Evolutionary conservation across 2,113 vertebrate species (phyloP).

Genomic region (Hirundichthys speculiger): DNA sequence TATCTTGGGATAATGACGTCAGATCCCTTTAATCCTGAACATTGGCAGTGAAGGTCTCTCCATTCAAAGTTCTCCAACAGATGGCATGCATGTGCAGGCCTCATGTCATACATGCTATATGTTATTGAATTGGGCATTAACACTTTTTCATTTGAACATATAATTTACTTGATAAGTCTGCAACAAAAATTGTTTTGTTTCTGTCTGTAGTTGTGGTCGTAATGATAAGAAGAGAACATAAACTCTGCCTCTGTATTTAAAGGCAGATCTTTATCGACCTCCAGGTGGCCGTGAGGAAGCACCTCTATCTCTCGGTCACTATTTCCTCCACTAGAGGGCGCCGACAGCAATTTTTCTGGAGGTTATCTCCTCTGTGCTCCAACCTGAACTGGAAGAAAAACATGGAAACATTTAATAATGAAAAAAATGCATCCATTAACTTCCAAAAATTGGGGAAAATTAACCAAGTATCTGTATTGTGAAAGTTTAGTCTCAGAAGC

Average conservation of each 20-base stretch:
- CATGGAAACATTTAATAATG: no score
- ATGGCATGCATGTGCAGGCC: no score
- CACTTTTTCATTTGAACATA: neutral
- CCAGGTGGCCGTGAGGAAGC: conserved; percentile 17
- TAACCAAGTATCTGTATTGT: no score
- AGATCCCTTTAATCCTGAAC: conserved; percentile 73
- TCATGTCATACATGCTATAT: no score
- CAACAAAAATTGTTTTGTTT: neutral
- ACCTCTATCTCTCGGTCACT: neutral
- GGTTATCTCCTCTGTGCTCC: no score
- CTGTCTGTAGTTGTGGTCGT: neutral
- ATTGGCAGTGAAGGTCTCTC: conserved; percentile 11
- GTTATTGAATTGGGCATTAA: neutral
- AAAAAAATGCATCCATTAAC: no score
- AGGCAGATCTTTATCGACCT: conserved; percentile 25
- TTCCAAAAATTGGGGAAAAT: no score
- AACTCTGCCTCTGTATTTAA: neutral
- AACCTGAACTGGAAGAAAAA: no score
- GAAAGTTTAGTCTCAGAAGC: no score
- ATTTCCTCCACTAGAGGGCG: no score
- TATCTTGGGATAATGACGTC: conserved; percentile 66
- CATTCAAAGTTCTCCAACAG: neutral
- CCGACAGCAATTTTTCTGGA: no score
- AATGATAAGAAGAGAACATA: neutral
- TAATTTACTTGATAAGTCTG: neutral